phyloP scores from a whole-genome alignment of 2,113 vertebrate species.

The Barnardius zonarius region DNA sequence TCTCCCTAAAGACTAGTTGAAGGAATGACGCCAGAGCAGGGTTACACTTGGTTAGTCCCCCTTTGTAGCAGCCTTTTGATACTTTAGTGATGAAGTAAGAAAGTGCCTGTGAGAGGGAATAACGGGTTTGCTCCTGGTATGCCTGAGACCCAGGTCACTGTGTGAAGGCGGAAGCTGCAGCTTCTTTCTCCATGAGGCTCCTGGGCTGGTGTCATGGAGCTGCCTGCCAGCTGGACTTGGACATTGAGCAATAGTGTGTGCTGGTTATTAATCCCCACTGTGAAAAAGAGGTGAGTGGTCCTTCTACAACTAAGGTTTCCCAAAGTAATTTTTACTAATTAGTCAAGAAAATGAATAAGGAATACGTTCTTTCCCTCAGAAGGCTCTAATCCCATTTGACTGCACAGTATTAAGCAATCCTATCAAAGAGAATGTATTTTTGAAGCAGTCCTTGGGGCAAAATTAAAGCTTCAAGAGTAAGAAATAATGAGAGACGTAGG shows the following conservation, averaged over 20 bases:
- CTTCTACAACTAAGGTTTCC: background rate
- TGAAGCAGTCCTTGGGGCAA: constrained; percentile 56
- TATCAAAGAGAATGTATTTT: constrained; percentile 52
- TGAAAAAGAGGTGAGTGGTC: background rate
- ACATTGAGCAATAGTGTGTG: rapidly evolving
- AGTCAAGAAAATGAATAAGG: constrained; percentile 41
- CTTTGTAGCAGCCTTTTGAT: background rate
- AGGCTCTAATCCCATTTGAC: constrained; percentile 55
- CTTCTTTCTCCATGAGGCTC: rapidly evolving
- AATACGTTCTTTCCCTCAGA: constrained; percentile 22
- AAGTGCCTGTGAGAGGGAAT: background rate
- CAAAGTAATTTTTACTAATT: constrained; percentile 43
- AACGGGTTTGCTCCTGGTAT: background rate
- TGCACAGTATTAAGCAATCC: constrained; percentile 41
- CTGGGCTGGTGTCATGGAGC: background rate
- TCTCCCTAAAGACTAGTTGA: background rate
- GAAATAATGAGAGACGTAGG: constrained; percentile 45
- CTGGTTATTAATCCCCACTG: background rate
- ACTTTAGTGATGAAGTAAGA: background rate
- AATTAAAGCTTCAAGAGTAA: constrained; percentile 48
- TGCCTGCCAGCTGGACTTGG: background rate
- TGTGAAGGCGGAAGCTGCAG: rapidly evolving
- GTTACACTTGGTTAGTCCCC: no score
- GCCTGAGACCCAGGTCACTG: background rate
- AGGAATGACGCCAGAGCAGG: background rate